A percentile compares a stretch with the other conserved stretches of the same genome.
Conservation (phyloP, 2,113 vertebrate species). For the Tachysurus vachellii region DNA sequence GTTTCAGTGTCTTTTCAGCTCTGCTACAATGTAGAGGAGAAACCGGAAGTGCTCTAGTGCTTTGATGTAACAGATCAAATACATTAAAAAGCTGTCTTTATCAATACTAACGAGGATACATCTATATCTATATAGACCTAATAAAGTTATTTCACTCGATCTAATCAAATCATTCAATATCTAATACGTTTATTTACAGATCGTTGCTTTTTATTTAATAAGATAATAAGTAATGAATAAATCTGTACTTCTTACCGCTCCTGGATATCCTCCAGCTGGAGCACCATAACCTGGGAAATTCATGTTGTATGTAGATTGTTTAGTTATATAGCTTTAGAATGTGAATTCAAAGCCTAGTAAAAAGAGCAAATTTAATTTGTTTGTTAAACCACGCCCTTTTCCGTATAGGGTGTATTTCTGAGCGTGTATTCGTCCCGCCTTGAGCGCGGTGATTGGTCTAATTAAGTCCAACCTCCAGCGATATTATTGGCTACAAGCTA, state of each 20-base stretch:
- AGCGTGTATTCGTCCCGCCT: too few species aligned
- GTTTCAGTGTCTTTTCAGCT: not conserved
- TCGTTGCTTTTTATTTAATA: not conserved
- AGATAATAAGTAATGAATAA: not conserved
- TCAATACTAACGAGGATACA: not conserved
- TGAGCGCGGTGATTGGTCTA: not conserved
- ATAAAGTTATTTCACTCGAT: not conserved
- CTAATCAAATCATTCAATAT: not conserved
- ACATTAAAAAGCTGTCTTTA: not conserved
- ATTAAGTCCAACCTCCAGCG: not conserved
- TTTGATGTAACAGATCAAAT: not conserved
- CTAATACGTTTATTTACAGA: not conserved
- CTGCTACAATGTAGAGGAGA: not conserved
- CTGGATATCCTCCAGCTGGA: constrained; percentile 36
- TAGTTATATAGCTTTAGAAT: not conserved
- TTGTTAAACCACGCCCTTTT: constrained; percentile 16
- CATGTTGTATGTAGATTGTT: constrained; percentile 46
- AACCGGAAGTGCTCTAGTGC: not conserved
- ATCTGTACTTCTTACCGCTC: constrained; percentile 57
- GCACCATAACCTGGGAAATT: constrained; percentile 66
- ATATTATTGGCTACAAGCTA: not conserved
- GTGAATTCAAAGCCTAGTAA: too few species aligned
- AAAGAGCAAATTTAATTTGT: not conserved
- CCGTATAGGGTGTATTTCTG: not conserved
- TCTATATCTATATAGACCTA: not conserved